Percentiles rank a stretch among this genome's conserved stretches.
Conservation (phyloP, 30 jellyfish, hydroid and myxozoan genomes). For the Aurelia aurita complex sp. Pacific region DNA sequence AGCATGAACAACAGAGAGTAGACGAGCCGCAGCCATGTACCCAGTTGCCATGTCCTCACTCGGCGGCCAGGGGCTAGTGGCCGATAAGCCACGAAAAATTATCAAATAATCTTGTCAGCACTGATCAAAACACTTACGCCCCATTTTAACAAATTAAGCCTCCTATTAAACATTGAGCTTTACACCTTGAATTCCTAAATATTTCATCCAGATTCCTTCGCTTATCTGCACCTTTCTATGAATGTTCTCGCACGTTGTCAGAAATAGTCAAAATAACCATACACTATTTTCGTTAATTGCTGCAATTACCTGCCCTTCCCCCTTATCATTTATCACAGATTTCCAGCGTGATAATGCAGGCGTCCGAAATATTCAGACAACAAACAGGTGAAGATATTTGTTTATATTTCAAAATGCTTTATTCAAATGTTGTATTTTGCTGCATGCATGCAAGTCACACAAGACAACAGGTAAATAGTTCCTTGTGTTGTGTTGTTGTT, state of each 20-base stretch:
- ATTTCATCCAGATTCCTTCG: neutral
- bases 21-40: conserved; percentile 24
- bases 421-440: no score
- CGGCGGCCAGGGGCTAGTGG: conserved; percentile 57
- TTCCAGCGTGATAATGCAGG: no score
- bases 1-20: conserved; percentile 20
- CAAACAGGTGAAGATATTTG: no score
- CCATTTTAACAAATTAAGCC: conserved; percentile 68
- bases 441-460: no score
- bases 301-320: no score
- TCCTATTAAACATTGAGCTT: conserved; percentile 14
- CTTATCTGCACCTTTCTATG: neutral
- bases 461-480: no score
- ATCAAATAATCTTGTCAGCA: conserved; percentile 60
- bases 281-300: neutral
- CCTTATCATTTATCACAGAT: no score
- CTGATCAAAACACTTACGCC: conserved; percentile 78
- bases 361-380: no score
- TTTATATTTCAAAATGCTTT: no score
- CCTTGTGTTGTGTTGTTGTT: no score
- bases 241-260: neutral
- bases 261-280: neutral
- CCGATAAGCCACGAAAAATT: conserved; percentile 29
- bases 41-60: conserved; percentile 14
- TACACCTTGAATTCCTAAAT: neutral